phyloP scores from a whole-genome alignment of 2,888 invertebrate genomes.

The Drosophila vallismaia region DNA sequence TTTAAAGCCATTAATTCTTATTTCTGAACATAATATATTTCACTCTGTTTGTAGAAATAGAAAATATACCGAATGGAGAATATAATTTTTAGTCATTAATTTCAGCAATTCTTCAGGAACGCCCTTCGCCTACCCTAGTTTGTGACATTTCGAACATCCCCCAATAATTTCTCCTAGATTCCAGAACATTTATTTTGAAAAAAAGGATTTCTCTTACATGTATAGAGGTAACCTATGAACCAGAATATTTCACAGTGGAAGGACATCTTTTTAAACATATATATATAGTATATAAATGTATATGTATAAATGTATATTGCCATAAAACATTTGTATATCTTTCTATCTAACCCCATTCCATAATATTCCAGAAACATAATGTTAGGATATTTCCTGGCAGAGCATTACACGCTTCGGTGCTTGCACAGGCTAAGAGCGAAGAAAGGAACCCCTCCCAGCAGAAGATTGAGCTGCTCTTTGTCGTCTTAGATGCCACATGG shows the following conservation, averaged over 20 bases:
- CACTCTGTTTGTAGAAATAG: not conserved
- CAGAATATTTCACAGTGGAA: not conserved
- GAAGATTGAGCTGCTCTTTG: slow-evolving; percentile 59
- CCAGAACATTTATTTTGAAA: not conserved
- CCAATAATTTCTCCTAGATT: not conserved
- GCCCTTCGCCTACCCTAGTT: not conserved
- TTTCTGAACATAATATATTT: not conserved
- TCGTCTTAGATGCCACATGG: slow-evolving; percentile 16
- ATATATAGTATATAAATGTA: too few relatives aligned
- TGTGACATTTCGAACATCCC: not conserved
- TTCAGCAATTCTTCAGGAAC: not conserved
- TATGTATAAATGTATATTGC: too few relatives aligned
- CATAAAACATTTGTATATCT: too few relatives aligned
- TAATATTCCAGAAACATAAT: slow-evolving; percentile 7
- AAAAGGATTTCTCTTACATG: too few relatives aligned
- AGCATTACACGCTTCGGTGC: slow-evolving; percentile 55
- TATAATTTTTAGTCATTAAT: not conserved
- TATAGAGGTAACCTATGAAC: not conserved
- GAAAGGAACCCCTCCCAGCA: slow-evolving; percentile 25
- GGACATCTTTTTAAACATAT: not conserved
- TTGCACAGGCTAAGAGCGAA: slow-evolving; percentile 21
- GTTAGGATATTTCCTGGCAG: slow-evolving; percentile 21
- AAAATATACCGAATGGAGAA: not conserved
- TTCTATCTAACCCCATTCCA: not conserved
- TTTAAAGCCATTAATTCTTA: not conserved